Base-by-base conservation (phyloP, 2,888 invertebrate species). In the Pollenia angustigena region DNA sequence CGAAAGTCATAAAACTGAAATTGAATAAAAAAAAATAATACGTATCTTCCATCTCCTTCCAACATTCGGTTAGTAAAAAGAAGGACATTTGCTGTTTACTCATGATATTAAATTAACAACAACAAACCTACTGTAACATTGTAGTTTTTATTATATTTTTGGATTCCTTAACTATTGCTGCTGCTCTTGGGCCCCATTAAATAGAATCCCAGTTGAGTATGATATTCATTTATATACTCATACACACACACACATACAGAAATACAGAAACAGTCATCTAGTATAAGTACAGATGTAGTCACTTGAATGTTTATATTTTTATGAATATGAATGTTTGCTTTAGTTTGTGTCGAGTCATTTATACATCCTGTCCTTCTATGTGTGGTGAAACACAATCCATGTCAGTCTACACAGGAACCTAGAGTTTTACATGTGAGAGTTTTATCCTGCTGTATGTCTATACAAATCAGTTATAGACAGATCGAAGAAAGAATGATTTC, bases 41-140 rank as follows among this genome's bases (percentile, higher is more conserved):
- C 56, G 42, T 7, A 48, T 32, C 40, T 32, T 10, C 44, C 9
- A 54, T 82, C 9, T 52, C 48, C 52, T 6, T 4, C 52, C n/a
- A 16, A n/a, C 12, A 16, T 9, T 23, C 50, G 16, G 79, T 52
- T n/a, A 48, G 40, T 40, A 60, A 16, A 14, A n/a, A 50, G 44
- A 81, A 69, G 78, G 81, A 83, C 62, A 78, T 78, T 74, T 60
- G 84, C 81, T 81, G 78, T 84, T 84, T 84, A 84, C 72, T 78
- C 84, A 81, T 69, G 76, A 72, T 84, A 84, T 87, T 84, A 81
- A 81, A 78, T 84, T 87, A 84, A 69, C 78, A 87, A 87, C 84
- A 84, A 69, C 78, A 87, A 87, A 84, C 78, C 87, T 76, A 78
- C 68, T 52, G 60, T 46, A 74, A 64, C n/a, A 6, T 32, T 72